Evolutionary conservation across 2,113 vertebrate genomes (phyloP).

Genomic region (Pollachius pollachius): DNA sequence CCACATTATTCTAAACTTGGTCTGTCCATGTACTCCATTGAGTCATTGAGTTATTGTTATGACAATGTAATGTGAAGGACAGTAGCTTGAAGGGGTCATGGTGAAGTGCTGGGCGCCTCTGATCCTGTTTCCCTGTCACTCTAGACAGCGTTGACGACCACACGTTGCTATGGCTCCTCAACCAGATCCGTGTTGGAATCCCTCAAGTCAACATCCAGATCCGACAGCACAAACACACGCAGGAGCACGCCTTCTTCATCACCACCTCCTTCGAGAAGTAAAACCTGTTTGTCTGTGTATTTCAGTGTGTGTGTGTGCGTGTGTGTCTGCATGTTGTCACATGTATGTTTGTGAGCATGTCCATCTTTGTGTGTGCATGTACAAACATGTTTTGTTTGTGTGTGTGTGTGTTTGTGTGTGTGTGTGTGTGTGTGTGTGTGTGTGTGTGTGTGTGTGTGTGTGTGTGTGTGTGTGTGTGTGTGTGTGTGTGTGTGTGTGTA

Average conservation of each 20-base stretch:
- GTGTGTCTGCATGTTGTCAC: background rate
- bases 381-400: background rate
- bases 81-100: no score
- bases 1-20: no score
- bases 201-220: slow-evolving; percentile 95
- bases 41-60: no score
- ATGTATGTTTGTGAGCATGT: background rate
- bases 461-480: no score
- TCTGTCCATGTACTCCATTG: no score
- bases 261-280: slow-evolving; percentile 93
- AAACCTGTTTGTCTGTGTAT: slow-evolving; percentile 29
- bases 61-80: no score
- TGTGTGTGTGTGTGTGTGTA: no score
- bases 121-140: background rate
- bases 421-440: background rate
- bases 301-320: background rate
- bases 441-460: background rate
- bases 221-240: slow-evolving; percentile 90
- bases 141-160: slow-evolving; percentile 79
- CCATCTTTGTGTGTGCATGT: background rate
- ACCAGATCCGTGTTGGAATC: slow-evolving; percentile 92
- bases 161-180: slow-evolving; percentile 92
- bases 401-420: background rate
- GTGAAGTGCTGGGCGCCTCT: no score
- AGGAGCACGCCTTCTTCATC: slow-evolving; percentile 91